phyloP scores from a whole-genome alignment of 2,797 vertebrate species.

The Basileuterus tristriatus region DNA sequence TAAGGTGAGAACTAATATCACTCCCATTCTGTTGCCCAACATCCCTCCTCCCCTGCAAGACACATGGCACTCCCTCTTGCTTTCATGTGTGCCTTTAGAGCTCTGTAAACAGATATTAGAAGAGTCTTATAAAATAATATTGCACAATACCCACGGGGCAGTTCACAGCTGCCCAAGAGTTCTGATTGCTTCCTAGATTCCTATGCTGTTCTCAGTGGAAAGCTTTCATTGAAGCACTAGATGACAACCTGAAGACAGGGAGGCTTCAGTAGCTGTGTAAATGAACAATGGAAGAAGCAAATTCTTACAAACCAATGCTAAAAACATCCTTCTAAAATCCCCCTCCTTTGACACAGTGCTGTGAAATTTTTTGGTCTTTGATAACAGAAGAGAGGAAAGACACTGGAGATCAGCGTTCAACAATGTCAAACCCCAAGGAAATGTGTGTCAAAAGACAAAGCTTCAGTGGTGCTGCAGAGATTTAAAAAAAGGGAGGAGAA shows the following conservation, averaged over 20 bases:
- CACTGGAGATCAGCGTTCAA: not conserved
- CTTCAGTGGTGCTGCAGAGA: not conserved
- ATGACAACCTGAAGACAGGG: not conserved
- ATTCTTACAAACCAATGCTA: not conserved
- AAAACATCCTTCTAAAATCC: not conserved
- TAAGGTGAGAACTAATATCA: not conserved
- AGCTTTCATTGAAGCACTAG: not conserved
- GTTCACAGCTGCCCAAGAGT: not conserved
- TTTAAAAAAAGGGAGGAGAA: conserved; percentile 9
- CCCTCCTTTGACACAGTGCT: not conserved
- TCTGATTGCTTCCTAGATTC: not conserved
- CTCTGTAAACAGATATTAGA: not conserved
- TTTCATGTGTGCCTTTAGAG: not conserved
- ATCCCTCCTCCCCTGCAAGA: not conserved
- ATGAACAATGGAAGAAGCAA: not conserved
- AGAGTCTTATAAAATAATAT: not conserved
- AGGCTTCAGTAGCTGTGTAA: not conserved
- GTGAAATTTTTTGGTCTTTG: conserved; percentile 2
- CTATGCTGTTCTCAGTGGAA: not conserved
- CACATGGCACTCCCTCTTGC: not conserved
- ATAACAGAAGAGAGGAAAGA: not conserved
- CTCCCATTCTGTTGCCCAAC: not conserved
- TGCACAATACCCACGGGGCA: not conserved
- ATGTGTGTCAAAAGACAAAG: not conserved
- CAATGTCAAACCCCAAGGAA: not conserved